Percentiles rank a stretch among this genome's conserved stretches.
Conservation (phyloP, 2,113 vertebrate genomes). For the Turdus rufiventris region DNA sequence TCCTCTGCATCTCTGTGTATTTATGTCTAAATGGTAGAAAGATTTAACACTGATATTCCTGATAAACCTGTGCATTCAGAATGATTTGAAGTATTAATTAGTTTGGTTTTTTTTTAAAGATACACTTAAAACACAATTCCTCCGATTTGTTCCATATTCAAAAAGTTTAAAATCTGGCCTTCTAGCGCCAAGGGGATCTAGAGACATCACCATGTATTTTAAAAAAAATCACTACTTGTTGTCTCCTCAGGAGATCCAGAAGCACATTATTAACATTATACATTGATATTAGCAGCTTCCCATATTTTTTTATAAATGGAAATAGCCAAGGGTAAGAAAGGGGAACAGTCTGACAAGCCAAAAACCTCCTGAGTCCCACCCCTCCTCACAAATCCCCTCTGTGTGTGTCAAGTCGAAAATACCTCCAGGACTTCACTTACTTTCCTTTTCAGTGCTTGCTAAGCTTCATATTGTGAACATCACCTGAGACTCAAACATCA, state of each 20-base stretch:
- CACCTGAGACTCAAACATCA: neutral
- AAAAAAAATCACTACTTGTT: neutral
- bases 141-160: neutral
- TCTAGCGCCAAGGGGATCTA: neutral
- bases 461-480: neutral
- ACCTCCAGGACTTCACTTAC: neutral
- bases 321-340: neutral
- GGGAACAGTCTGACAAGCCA: fast-evolving
- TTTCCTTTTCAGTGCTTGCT: neutral
- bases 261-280: neutral
- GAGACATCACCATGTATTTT: neutral
- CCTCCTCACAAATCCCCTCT: neutral
- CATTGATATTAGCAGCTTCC: neutral
- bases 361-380: neutral
- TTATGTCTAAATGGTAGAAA: neutral
- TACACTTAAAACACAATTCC: neutral
- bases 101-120: neutral
- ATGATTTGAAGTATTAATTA: neutral
- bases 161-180: neutral
- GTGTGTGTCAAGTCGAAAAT: neutral
- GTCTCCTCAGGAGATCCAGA: neutral
- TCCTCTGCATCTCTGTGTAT: neutral
- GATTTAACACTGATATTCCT: neutral
- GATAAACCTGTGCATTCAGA: neutral
- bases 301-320: neutral